Evolutionary conservation across 2,888 invertebrate species (phyloP).

Genomic region (Cantharis nigra): DNA sequence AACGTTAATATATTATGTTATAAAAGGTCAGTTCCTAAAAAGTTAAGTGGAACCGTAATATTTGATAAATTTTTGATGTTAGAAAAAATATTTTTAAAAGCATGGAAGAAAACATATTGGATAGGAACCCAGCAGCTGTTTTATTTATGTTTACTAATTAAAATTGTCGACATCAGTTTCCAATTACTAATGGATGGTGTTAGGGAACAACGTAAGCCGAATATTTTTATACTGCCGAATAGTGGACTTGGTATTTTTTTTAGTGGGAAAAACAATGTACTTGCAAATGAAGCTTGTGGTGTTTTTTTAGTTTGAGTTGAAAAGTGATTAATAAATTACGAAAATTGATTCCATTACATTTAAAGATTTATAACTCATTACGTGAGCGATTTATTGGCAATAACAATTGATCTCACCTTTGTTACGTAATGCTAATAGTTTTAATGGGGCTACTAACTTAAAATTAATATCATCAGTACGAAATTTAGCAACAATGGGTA

Average conservation of each 20-base stretch:
- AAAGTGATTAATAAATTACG: neutral
- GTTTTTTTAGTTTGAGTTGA: neutral
- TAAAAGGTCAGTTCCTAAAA: no score
- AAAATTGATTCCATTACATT: neutral
- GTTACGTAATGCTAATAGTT: neutral
- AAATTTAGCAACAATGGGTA: neutral
- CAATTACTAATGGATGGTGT: neutral
- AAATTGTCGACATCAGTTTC: neutral
- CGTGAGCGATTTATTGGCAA: neutral
- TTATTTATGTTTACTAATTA: neutral
- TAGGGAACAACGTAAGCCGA: neutral
- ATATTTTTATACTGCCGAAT: neutral
- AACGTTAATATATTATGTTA: no score
- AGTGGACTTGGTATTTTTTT: neutral
- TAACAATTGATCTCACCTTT: neutral
- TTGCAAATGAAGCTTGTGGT: neutral
- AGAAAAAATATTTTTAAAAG: no score
- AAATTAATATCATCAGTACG: neutral
- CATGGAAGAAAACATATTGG: neutral
- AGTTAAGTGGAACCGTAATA: no score
- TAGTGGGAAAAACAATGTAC: neutral
- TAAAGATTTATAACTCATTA: neutral
- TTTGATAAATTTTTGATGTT: no score
- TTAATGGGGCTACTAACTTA: neutral
- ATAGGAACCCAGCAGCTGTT: neutral